Evolutionary conservation across 2,888 invertebrate species (phyloP).

Genomic region (Brachyptera risi): DNA sequence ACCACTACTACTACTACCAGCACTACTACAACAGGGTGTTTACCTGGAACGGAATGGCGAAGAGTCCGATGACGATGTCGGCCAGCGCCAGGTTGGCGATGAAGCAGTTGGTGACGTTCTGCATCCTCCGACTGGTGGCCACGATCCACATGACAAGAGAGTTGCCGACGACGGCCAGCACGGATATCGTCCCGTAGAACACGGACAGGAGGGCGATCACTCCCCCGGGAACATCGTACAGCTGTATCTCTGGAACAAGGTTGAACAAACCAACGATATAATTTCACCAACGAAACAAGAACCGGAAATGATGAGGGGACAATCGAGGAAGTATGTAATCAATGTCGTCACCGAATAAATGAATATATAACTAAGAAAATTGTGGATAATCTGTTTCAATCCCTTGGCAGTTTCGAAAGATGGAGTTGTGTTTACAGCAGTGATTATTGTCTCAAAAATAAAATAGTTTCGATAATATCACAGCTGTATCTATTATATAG

Average conservation of each 20-base stretch:
- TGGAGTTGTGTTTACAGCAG: too few species aligned
- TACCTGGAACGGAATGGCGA: conserved; percentile 79
- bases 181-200: conserved; percentile 76
- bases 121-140: conserved; percentile 70
- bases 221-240: conserved; percentile 70
- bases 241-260: conserved; percentile 36
- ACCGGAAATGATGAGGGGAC: background rate
- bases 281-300: background rate
- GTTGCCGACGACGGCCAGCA: conserved; percentile 78
- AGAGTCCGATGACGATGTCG: conserved; percentile 80
- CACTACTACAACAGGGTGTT: too few species aligned
- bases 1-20: too few species aligned
- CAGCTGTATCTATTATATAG: too few species aligned
- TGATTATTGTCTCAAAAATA: too few species aligned
- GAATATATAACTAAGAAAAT: too few species aligned
- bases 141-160: conserved; percentile 83
- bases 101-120: conserved; percentile 80
- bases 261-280: background rate
- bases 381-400: too few species aligned
- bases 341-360: too few species aligned
- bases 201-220: conserved; percentile 70
- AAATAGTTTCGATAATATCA: too few species aligned
- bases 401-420: too few species aligned
- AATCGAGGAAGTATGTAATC: background rate
- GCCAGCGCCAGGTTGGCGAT: conserved; percentile 82